Percentiles rank a stretch among this genome's conserved stretches.
phyloP scores from a whole-genome alignment of 2,888 invertebrate genomes.

The Ophioninae sp. region DNA sequence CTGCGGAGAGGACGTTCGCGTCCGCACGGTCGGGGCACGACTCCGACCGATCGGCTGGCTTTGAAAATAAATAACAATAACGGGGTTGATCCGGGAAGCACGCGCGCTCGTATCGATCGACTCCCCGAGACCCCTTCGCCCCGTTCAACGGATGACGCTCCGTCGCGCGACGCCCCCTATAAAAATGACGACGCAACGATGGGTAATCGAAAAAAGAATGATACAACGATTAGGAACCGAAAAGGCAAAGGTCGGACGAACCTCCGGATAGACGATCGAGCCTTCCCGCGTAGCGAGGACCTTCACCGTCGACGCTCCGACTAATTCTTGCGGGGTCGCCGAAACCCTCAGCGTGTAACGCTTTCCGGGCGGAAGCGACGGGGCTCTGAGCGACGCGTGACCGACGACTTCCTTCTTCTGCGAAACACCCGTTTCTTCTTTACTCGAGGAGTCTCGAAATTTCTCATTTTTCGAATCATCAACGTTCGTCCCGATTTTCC shows the following conservation, averaged over 20 bases:
- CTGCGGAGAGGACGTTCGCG: too few species aligned
- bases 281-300: conserved; percentile 76
- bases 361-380: conserved; percentile 76
- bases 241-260: conserved; percentile 56
- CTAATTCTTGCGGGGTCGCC: conserved; percentile 74
- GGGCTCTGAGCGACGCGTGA: conserved; percentile 74
- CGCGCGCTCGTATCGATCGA: too few species aligned
- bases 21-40: too few species aligned
- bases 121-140: too few species aligned
- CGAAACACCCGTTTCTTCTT: conserved; percentile 16
- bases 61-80: too few species aligned
- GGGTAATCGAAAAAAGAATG: not conserved
- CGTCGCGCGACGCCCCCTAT: too few species aligned
- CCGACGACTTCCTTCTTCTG: conserved; percentile 76
- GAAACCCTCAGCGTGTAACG: conserved; percentile 78
- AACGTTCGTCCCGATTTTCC: too few species aligned
- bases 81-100: too few species aligned
- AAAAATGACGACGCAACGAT: too few species aligned
- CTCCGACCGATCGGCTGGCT: too few species aligned
- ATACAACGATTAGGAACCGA: too few species aligned
- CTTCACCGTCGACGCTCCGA: conserved; percentile 76
- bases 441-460: not conserved
- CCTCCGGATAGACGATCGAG: conserved; percentile 73
- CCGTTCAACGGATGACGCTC: too few species aligned
- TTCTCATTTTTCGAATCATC: not conserved